Evolutionary conservation across 2,113 vertebrate species (phyloP).

Genomic region (Bambusicola thoracicus): DNA sequence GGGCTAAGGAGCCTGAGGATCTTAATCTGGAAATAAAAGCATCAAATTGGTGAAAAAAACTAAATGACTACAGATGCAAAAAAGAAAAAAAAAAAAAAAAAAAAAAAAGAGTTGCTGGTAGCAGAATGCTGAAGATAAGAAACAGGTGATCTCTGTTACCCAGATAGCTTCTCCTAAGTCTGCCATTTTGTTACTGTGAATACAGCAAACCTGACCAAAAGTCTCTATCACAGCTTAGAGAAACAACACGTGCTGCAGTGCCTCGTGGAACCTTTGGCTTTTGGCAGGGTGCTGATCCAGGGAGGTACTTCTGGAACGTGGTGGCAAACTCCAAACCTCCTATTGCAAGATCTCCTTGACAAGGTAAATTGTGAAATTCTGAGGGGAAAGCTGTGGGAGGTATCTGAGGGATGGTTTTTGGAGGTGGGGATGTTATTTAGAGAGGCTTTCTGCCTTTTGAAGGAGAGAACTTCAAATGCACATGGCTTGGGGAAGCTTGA

Average conservation of each 20-base stretch:
- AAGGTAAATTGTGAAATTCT: not conserved
- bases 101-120: not conserved
- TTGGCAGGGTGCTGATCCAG: not conserved
- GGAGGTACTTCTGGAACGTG: not conserved
- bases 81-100: not conserved
- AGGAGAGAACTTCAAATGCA: not conserved
- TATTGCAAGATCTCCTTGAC: not conserved
- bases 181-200: not conserved
- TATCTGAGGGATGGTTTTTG: not conserved
- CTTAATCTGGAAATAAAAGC: not conserved
- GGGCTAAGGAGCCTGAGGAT: not conserved
- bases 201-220: not conserved
- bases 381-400: not conserved
- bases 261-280: not conserved
- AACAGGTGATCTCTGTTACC: not conserved
- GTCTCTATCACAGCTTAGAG: not conserved
- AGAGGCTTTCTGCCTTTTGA: not conserved
- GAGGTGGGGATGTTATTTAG: no score
- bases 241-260: not conserved
- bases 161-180: not conserved
- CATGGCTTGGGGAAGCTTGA: not conserved
- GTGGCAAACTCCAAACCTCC: not conserved
- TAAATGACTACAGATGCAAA: not conserved
- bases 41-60: not conserved
- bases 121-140: not conserved